Evolutionary conservation across 2,113 vertebrate species (phyloP).

Genomic region (Speoplatyrhinus poulsoni): DNA sequence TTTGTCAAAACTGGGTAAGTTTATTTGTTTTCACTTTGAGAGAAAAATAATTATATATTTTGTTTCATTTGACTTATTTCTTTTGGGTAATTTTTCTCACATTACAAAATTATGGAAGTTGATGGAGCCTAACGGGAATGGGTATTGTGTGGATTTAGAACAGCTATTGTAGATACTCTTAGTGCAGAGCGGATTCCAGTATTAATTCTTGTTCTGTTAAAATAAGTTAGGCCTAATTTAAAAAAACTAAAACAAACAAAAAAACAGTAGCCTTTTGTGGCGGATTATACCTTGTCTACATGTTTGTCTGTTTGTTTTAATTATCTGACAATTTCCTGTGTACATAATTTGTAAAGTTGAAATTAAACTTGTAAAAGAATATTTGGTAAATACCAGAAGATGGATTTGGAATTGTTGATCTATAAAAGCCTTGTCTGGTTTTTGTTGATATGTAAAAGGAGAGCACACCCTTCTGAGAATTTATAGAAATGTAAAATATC

Average conservation of each 20-base stretch:
- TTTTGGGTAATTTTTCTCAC: conserved; percentile 35
- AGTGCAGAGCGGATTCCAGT: conserved; percentile 93
- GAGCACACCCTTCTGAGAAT: conserved; percentile 65
- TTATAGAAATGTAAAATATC: conserved; percentile 75
- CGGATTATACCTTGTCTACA: conserved; percentile 86
- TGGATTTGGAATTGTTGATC: conserved; percentile 65
- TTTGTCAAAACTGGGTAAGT: conserved; percentile 77
- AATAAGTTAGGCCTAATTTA: conserved; percentile 96
- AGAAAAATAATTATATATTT: conserved; percentile 46
- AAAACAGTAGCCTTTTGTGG: conserved; percentile 74
- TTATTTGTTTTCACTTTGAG: conserved; percentile 74
- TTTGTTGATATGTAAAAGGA: conserved; percentile 77
- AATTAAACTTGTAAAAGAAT: conserved; percentile 70
- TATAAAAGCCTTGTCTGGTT: conserved; percentile 92
- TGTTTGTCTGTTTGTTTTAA: conserved; percentile 67
- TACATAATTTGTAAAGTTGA: conserved; percentile 81
- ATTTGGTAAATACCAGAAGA: conserved; percentile 64
- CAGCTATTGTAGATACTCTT: conserved; percentile 92
- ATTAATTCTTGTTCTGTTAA: conserved; percentile 92
- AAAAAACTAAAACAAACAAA: conserved; percentile 64
- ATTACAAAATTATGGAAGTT: conserved; percentile 68
- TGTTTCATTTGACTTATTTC: conserved; percentile 52
- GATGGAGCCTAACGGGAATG: conserved; percentile 70
- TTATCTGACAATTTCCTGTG: conserved; percentile 79
- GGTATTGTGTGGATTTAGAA: conserved; percentile 80